phyloP scores from a whole-genome alignment of 2,113 vertebrate genomes.

The Cyrtonyx montezumae region DNA sequence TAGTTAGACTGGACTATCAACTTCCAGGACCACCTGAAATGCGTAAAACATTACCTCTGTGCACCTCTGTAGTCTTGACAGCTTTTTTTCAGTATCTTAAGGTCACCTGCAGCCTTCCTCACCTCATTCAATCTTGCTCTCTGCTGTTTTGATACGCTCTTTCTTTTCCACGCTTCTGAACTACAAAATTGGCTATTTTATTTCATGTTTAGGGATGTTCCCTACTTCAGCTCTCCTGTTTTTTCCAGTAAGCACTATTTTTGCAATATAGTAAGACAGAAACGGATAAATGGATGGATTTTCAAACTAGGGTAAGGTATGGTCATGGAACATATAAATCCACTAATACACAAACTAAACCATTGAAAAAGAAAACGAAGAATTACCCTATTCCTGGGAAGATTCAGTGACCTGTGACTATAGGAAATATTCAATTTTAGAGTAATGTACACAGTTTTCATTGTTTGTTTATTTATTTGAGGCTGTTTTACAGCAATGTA shows the following conservation, averaged over 20 bases:
- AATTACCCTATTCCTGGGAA: background rate
- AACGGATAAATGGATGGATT: background rate
- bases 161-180: background rate
- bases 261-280: background rate
- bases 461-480: background rate
- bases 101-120: background rate
- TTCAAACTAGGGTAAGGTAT: background rate
- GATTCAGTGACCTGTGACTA: background rate
- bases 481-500: background rate
- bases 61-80: background rate
- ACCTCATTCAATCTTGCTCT: background rate
- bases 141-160: background rate
- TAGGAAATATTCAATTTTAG: background rate
- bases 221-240: background rate
- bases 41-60: background rate
- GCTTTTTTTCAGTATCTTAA: background rate
- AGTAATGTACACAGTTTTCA: background rate
- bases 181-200: background rate
- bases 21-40: background rate
- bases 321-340: background rate
- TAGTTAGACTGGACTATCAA: background rate
- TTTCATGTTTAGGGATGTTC: background rate
- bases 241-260: background rate
- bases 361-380: background rate
- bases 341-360: background rate